Base-by-base conservation (phyloP, 1,140 invertebrate genomes). In the Chlorops oryzae region DNA sequence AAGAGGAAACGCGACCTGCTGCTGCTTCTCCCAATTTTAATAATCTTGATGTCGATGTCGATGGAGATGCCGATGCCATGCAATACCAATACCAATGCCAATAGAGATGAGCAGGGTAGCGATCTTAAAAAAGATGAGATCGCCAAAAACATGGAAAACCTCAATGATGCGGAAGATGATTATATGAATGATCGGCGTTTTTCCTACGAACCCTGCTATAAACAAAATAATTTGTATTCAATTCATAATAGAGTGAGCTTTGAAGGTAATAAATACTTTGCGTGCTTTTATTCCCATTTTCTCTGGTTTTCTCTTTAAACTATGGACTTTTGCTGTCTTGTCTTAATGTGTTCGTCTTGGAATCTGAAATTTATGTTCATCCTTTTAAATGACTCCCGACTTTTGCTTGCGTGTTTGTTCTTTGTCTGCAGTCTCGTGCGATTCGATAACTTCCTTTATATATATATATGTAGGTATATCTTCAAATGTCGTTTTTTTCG, bases 191-290 rank as follows among this genome's bases (percentile, higher is more conserved):
- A 50, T 47, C 23, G 39, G 34, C 47, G 28, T 17, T 54, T 46
- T 46, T 40, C 52, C 9, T 69, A 69, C 49, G 65, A 69, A 56
- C 65, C 65, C 18, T 69, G 65, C 58, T 69, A 69, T 56, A 69
- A 63, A 55, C 63, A 62, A 51, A 61, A 56, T 57, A 66, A 65
- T 63, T 66, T 69, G 62, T 59, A 60, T 55, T 62, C 62, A 54
- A 68, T 65, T 69, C 65, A 69, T 57, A 64, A 65, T 59, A 63
- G 65, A 63, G 60, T 69, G 58, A 65, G 58, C 59, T 63, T 61
- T 56, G 63, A 68, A 69, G 65, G 65, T 69, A 69, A 69, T 32
- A 32, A 32, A 32, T 32, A 15, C 9, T 32, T 15, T 32, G 9
- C 15, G 9, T 10, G 28, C 15, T 10, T 32, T 32, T 10, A 10